These are phyloP conservation scores for Graphium colonna DNA, from an alignment of 2,888 invertebrate species.

Conservation along the genomic window DNA sequence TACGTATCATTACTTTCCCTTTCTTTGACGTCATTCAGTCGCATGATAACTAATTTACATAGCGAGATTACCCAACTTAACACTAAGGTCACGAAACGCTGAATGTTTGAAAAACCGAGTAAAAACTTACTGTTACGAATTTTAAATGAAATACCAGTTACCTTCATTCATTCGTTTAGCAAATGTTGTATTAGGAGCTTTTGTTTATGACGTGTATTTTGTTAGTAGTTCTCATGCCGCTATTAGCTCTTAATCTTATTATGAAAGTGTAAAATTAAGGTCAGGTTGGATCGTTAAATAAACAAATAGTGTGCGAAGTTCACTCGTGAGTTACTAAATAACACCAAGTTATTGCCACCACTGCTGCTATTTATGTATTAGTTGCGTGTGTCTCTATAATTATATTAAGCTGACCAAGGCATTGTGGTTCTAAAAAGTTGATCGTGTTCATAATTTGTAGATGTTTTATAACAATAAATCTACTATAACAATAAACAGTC, in stretches of 20 bases:
- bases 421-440: constrained; percentile 1
- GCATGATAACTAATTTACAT: too few species aligned
- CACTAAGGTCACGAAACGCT: too few species aligned
- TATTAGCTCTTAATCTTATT: constrained; percentile 3
- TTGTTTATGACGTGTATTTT: neutral
- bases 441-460: constrained; percentile 12
- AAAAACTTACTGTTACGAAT: too few species aligned
- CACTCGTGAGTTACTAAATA: constrained; percentile 12
- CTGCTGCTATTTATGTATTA: constrained; percentile 18
- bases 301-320: constrained; percentile 21
- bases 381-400: constrained; percentile 19
- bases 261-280: constrained; percentile 17
- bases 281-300: constrained; percentile 17
- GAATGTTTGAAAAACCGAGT: too few species aligned
- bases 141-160: too few species aligned
- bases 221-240: neutral
- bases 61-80: too few species aligned
- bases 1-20: too few species aligned
- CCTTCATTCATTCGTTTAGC: neutral
- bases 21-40: too few species aligned
- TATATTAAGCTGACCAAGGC: constrained; percentile 9
- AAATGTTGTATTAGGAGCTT: neutral
- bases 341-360: constrained; percentile 15
- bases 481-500: neutral
- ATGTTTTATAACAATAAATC: neutral